Evolutionary conservation across 1,140 invertebrate genomes (phyloP).

Genomic region (Paraescarpia echinospica): DNA sequence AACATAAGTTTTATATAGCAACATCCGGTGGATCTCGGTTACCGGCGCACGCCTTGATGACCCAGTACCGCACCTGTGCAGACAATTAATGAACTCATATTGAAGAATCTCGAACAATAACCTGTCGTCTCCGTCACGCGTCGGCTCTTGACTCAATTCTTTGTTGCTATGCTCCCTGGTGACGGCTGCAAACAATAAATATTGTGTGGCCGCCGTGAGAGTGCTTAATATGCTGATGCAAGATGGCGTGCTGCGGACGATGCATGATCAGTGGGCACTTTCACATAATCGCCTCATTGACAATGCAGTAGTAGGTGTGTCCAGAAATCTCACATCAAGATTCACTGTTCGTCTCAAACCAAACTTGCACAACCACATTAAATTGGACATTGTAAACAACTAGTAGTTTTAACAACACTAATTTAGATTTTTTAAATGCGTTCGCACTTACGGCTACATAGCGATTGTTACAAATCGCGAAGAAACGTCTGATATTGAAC

Average conservation of each 20-base stretch:
- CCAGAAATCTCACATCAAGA: too few relatives aligned
- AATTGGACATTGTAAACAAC: too few relatives aligned
- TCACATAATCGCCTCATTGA: background rate
- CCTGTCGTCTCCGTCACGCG: background rate
- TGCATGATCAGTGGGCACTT: background rate
- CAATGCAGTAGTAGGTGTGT: too few relatives aligned
- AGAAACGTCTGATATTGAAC: too few relatives aligned
- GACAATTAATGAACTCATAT: background rate
- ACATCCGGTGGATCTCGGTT: background rate
- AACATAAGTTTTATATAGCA: background rate
- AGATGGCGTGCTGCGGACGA: background rate
- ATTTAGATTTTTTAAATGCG: too few relatives aligned
- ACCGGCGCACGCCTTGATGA: background rate
- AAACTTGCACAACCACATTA: too few relatives aligned
- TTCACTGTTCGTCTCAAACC: too few relatives aligned
- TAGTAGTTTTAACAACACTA: too few relatives aligned
- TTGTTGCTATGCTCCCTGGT: background rate
- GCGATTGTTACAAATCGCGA: too few relatives aligned
- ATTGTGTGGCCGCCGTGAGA: background rate
- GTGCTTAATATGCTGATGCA: background rate
- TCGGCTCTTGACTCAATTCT: background rate
- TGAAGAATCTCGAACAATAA: background rate
- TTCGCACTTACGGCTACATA: too few relatives aligned
- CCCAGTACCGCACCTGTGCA: background rate
- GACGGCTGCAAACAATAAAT: background rate